phyloP scores from a whole-genome alignment of 2,888 invertebrate species.

The Cryptocephalus primarius region DNA sequence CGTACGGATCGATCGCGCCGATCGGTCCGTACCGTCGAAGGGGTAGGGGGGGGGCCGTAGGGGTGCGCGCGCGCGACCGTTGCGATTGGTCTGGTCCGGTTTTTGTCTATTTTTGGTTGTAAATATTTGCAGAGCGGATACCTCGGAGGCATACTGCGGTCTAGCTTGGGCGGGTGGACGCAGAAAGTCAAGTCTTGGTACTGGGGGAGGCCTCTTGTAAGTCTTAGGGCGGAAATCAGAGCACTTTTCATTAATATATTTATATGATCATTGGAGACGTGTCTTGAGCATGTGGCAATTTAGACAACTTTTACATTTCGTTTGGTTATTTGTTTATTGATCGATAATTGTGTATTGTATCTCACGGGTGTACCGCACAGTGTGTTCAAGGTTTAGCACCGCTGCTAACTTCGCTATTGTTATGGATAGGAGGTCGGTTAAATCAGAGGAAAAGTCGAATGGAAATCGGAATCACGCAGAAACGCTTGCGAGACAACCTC shows the following conservation, averaged over 20 bases:
- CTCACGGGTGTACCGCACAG: no score
- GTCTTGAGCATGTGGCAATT: conserved; percentile 20
- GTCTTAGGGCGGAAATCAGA: conserved; percentile 38
- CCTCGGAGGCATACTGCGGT: conserved; percentile 79
- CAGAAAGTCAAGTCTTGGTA: conserved; percentile 96
- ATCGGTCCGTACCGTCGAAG: not conserved
- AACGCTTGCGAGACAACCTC: no score
- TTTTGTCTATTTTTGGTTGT: no score
- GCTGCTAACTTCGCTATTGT: no score
- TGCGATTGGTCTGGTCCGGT: conserved; percentile 7
- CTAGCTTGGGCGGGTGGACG: conserved; percentile 92
- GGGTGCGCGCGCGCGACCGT: not conserved
- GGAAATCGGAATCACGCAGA: no score
- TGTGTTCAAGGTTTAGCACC: no score
- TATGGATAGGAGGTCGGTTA: no score
- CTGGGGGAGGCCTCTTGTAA: conserved; percentile 95
- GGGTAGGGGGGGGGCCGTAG: not conserved
- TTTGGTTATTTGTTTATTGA: not conserved
- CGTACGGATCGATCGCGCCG: not conserved
- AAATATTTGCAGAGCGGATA: conserved; percentile 68
- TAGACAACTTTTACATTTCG: not conserved
- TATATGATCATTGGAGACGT: not conserved
- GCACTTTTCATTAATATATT: not conserved
- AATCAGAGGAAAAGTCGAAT: no score
- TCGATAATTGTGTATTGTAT: not conserved